Base-by-base conservation (phyloP, 2,797 vertebrate species). In the Dendrocincla fuliginosa region DNA sequence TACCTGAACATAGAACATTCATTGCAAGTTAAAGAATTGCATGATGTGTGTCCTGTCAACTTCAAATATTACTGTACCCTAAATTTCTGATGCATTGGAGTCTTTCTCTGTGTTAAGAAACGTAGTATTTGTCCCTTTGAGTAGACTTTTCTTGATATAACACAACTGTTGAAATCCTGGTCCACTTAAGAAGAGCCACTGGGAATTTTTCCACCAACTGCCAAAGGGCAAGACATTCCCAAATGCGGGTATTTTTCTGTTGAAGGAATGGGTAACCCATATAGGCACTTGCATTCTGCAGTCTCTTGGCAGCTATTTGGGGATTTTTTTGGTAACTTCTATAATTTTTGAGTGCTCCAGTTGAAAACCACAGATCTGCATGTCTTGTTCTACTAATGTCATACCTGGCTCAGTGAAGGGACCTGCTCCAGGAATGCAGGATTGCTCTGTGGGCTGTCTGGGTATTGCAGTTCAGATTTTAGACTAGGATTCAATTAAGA, bases 361-460 rank as follows among this genome's bases (percentile, higher is more conserved):
- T 33, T 80, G 65, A 59, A 82, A 82, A 76, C 6, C 2, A 6
- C 8, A 20, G 6, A 19, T 57, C 27, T 60, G 3, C 11, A 1
- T 6, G 6, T 75, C 47, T 70, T 0, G 0, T 15, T 4, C 33
- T 53, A 25, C 24, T 35, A 3, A 1, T 27, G 23, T 11, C 68
- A 56, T 68, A 84, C 49, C 73, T 86, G 82, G 64, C 10, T 71
- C 60, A n/a, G 13, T 18, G 25, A 59, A 55, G 22, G 46, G 30
- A 32, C 30, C n/a, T 67, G 0, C 8, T 59, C 27, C 0, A 1
- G 25, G 24, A 65, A 16, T 9, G 22, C 49, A 23, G 27, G 4
- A 1, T 41, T 56, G 15, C 87, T 91, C 65, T 6, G 1, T 20
- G 53, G 20, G 53, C 57, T 89, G 8, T 2, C 56, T 50, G 44